These are phyloP conservation scores for Halictus ligatus DNA, from an alignment of 2,888 invertebrate species.

Conservation along the genomic window DNA sequence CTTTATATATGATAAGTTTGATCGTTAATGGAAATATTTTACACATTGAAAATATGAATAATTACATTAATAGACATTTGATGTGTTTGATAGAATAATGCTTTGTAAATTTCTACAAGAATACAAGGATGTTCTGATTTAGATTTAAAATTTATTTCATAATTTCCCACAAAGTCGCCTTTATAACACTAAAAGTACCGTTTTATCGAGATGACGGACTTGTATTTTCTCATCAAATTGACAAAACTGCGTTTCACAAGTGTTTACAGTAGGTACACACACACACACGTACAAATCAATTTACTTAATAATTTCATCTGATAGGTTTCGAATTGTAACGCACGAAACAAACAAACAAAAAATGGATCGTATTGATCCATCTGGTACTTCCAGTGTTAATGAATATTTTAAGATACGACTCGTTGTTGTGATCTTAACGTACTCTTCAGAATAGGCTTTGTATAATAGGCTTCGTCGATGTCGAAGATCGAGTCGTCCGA, in stretches of 20 bases:
- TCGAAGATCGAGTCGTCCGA: conserved; percentile 47
- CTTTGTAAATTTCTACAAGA: not conserved
- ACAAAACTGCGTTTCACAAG: not conserved
- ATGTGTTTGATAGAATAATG: too few relatives aligned
- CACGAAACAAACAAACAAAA: not conserved
- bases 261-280: not conserved
- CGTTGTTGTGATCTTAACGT: conserved; percentile 8
- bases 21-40: not conserved
- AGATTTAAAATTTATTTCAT: not conserved
- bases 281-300: not conserved
- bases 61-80: not conserved
- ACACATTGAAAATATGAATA: not conserved
- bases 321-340: not conserved
- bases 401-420: not conserved
- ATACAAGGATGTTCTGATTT: not conserved
- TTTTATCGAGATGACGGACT: not conserved
- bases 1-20: too few relatives aligned
- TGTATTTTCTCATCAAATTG: not conserved
- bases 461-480: conserved; percentile 17
- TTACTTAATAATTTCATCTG: not conserved
- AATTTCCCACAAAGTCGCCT: not conserved
- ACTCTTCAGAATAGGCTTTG: conserved; percentile 40
- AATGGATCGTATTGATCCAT: not conserved
- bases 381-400: not conserved
- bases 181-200: not conserved